Base-by-base conservation (phyloP, 1,140 invertebrate genomes). In the Sesamia nonagrioides region DNA sequence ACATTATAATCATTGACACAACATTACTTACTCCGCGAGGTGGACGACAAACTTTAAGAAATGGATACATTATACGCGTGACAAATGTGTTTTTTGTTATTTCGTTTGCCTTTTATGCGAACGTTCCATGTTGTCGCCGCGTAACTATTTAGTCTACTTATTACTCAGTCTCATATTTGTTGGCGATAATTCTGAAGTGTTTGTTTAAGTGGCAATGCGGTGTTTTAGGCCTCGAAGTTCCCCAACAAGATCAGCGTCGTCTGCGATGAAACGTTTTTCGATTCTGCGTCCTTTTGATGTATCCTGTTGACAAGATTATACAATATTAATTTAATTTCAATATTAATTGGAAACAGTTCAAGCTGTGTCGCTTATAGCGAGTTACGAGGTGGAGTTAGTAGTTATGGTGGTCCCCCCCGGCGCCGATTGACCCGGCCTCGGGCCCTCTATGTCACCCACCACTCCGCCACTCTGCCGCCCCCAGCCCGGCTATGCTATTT, bases 141-240 rank as follows among this genome's bases (percentile, higher is more conserved):
- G 88, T 92, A 89, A 88, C 86, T 91, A 89, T 84, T 78, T 84
- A 91, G 81, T 89, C 89, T 92, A 94, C 90, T 88, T 93, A 92
- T 90, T 93, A 93, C 86, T 95, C 93, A 95, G 93, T 95, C 93
- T 95, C 92, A 93, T 93, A 83, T 86, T 89, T 87, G 89, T 93
- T 93, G 91, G 92, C 92, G 89, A 84, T 89, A 84, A 81, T 66
- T 86, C 87, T 78, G 84, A 79, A 82, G 80, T 78, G 80, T 85
- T 74, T 68, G 84, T 88, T 95, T 95, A 95, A 78, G 92, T 94
- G 56, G 89, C 84, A 77, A 95, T 96, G 91, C 94, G 95, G 89
- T 90, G 94, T 91, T 96, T 96, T 60, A 96, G 88, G 60, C 96
- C 95, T 81, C 95, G 93, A 54, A 96, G 92, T 88, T 96, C 96